Evolutionary conservation across 2,113 vertebrate species (phyloP), one percentile per base, ranked within the genome.

Genomic region (Takifugu flavidus): DNA sequence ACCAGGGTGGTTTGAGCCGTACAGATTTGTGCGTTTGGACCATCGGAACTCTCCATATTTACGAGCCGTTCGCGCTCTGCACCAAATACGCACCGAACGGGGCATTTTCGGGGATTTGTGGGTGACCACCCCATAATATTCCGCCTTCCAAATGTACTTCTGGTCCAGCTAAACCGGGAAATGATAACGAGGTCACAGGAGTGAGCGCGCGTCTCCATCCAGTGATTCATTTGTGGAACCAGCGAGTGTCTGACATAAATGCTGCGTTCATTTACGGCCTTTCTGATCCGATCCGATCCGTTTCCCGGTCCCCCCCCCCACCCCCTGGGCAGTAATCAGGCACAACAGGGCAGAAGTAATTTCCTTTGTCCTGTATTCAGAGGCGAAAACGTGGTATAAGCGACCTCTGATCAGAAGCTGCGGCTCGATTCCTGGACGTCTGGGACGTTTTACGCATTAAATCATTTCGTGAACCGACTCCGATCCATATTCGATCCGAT

Each of bases 291-390:
- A 45, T 58, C 8, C 3, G n/a, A 20, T 14, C 31, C 12, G 31
- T 56, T 55, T 46, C 5, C 45, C 45, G 13, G 13, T 45, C 3
- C 42, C 11, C 11, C 11, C 44, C 13, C 45, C 45, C 45, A 1
- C 45, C 45, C 5, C 57, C 25, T 51, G 56, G 53, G 13, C 65
- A 56, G 54, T 56, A 45, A 47, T 56, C 31, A 54, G 76, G 81
- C 81, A 72, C 71, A 64, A 59, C 76, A 56, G 78, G 74, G 71
- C 78, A 83, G 64, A 82, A 83, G 56, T 85, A 78, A 87, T 85
- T 86, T 78, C 82, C 80, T 85, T 89, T 87, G 86, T 87, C 82
- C 79, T 74, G 71, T 69, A 80, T 86, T 77, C 80, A 70, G 31
- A 62, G 62, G 56, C 69, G 58, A 61, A n/a, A 59, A 67, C 63